A percentile compares a stretch with the other conserved stretches of the same genome.
Conservation (phyloP, 2,113 vertebrate species). For the Galbula dea region DNA sequence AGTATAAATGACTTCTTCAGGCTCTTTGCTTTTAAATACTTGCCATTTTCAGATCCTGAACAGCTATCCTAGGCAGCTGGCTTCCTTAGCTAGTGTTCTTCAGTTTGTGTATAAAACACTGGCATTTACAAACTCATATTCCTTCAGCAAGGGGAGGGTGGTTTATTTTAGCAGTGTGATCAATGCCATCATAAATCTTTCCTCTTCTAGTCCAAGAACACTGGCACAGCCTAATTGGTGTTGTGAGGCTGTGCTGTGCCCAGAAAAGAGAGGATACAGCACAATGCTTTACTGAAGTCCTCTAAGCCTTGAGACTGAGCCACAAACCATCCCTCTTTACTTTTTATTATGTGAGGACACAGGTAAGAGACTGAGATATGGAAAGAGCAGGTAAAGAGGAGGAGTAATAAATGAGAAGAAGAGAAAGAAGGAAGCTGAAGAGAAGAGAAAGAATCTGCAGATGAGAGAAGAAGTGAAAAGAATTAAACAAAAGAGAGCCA, state of each 20-base stretch:
- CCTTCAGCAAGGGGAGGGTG: neutral
- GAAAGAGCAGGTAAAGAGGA: neutral
- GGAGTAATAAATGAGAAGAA: no score
- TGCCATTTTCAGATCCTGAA: slow-evolving; percentile 39
- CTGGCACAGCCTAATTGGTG: neutral
- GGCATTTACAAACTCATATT: slow-evolving; percentile 8
- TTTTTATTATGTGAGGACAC: neutral
- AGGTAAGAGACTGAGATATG: neutral
- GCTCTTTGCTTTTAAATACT: slow-evolving; percentile 61
- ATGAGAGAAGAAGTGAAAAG: neutral
- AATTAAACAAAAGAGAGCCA: neutral
- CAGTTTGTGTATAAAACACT: neutral
- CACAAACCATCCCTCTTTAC: neutral
- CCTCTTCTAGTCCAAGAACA: neutral
- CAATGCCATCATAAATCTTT: slow-evolving; percentile 25
- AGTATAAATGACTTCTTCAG: slow-evolving; percentile 69
- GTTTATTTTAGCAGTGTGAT: slow-evolving; percentile 51
- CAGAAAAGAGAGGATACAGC: neutral
- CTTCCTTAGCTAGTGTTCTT: neutral
- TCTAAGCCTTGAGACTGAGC: neutral
- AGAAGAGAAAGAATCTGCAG: no score
- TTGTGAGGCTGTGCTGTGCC: neutral
- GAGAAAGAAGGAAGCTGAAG: no score
- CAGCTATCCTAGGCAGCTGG: slow-evolving; percentile 33
- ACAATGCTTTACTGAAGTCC: neutral